Evolutionary conservation across 2,888 invertebrate species (phyloP).

Genomic region (Punctoribates punctum): DNA sequence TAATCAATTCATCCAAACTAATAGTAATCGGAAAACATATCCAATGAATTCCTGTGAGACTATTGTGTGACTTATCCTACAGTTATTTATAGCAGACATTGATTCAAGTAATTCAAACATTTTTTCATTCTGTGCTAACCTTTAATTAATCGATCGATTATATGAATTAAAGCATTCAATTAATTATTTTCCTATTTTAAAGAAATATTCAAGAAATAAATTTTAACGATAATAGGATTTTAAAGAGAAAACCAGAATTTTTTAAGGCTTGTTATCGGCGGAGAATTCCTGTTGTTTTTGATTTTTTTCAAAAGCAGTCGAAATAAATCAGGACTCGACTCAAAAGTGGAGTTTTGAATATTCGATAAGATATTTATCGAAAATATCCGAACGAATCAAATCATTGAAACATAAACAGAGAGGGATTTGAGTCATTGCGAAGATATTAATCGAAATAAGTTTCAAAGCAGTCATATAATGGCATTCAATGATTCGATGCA

Average conservation of each 20-base stretch:
- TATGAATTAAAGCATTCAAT: slow-evolving; percentile 15
- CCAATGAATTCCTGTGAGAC: slow-evolving; percentile 8
- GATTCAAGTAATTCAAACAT: slow-evolving; percentile 5
- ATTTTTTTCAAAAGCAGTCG: neutral
- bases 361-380: neutral
- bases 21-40: neutral
- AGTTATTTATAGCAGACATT: neutral
- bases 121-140: neutral
- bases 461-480: slow-evolving; percentile 5
- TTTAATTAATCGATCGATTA: slow-evolving; percentile 6
- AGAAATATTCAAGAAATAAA: neutral
- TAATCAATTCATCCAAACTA: slow-evolving; percentile 1
- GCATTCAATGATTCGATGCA: slow-evolving; percentile 15
- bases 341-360: neutral
- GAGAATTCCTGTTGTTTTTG: neutral
- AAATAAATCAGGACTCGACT: neutral
- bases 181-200: neutral
- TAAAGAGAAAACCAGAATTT: neutral
- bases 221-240: slow-evolving; percentile 17
- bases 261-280: neutral
- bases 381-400: neutral
- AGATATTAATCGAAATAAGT: slow-evolving; percentile 12
- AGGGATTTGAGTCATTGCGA: neutral
- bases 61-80: neutral
- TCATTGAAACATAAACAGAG: neutral